Base-by-base conservation (phyloP, 2,113 vertebrate genomes). In the Rhabdornis inornatus region DNA sequence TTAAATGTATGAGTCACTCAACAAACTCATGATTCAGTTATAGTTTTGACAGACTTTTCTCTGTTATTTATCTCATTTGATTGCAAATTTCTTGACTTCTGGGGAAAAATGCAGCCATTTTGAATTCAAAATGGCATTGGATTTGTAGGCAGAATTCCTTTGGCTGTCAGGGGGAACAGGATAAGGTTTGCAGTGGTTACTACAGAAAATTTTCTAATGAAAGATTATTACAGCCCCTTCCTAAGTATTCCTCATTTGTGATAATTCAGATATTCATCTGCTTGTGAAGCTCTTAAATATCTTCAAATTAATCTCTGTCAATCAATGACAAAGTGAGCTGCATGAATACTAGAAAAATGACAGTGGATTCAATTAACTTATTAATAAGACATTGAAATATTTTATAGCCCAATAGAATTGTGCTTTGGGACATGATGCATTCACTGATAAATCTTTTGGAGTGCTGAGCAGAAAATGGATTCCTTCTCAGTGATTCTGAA, bases 361-460 rank as follows among this genome's bases (percentile, higher is more conserved):
- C 71, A 95, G 78, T 94, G 72, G 64, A 95, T 96, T 94, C 85
- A 96, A 96, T 96, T 97, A 96, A 95, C 79, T 96, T 96, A 95
- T 97, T 97, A 97, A 96, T 96, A 96, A 96, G 92, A 78, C 44
- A 87, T 59, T 88, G 85, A 89, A 92, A 93, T 94, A 94, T 89
- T 96, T 96, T 77, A 93, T 88, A 68, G 53, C 71, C 76, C 44
- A 68, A 63, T 78, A 94, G 52, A 56, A 61, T n/a, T 39, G 76
- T 78, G 80, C 85, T 95, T 81, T 96, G 92, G 95, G 92, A 95
- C 57, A 35, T 81, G 88, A 93, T 89, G 90, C 85, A 86, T 86
- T 86, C 94, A 49, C 94, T 92, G 94, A 94, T 94, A 93, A 94
- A 92, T 94, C 90, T 92, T 79, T 15, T 2, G 4, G 76, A 93